phyloP scores from a whole-genome alignment of 2,113 vertebrate genomes.

The Speoplatyrhinus poulsoni region DNA sequence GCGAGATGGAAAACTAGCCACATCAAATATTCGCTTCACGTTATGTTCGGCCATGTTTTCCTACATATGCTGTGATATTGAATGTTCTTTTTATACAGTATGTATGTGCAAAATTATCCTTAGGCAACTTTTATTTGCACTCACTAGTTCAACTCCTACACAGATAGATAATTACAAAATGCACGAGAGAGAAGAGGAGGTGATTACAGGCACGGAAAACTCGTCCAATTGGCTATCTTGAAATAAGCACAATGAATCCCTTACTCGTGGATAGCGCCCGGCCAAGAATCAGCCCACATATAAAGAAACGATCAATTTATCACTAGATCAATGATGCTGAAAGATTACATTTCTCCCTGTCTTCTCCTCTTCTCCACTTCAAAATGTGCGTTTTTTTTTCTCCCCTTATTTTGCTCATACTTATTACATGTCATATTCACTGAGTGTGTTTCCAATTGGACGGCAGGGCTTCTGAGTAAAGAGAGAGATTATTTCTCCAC shows the following conservation, averaged over 20 bases:
- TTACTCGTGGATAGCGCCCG: neutral
- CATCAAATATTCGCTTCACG: slow-evolving; percentile 72
- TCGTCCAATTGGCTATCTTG: neutral
- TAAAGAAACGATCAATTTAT: neutral
- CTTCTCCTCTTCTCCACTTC: neutral
- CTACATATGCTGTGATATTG: slow-evolving; percentile 62
- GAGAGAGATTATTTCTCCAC: too few relatives aligned
- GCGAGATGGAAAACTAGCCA: slow-evolving; percentile 67
- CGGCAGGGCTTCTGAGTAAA: too few relatives aligned
- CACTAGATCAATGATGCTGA: neutral
- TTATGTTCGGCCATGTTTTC: slow-evolving; percentile 67
- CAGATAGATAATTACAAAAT: slow-evolving; percentile 50
- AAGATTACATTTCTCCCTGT: neutral
- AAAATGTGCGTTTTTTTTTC: too few relatives aligned
- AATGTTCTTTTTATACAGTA: slow-evolving; percentile 49
- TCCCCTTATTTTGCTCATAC: too few relatives aligned
- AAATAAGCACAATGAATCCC: slow-evolving; percentile 5
- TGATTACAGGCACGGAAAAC: slow-evolving; percentile 2
- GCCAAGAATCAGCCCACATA: neutral
- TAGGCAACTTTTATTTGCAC: slow-evolving; percentile 27
- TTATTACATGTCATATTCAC: too few relatives aligned
- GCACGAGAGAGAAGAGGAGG: neutral
- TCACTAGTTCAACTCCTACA: slow-evolving; percentile 25
- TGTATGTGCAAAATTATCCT: slow-evolving; percentile 55
- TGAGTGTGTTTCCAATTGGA: too few relatives aligned